Evolutionary conservation across 2,888 invertebrate genomes (phyloP), one percentile per base, ranked within the genome.

Genomic region (Noctua janthe): DNA sequence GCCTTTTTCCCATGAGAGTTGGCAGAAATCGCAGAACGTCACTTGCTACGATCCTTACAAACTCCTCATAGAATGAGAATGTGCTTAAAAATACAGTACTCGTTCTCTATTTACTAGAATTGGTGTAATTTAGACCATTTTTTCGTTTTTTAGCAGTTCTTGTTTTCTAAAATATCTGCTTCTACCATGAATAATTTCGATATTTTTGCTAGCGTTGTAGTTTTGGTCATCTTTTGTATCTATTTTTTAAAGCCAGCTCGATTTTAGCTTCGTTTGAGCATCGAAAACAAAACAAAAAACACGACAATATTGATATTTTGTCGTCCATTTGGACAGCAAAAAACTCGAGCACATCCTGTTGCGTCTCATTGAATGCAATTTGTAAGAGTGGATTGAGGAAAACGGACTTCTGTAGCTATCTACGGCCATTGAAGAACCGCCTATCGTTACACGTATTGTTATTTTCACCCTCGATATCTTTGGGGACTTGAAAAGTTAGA

Each of bases 321-420:
- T 73, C 56, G n/a, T 71, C 47, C 59, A 71, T 78, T 85, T 10
- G n/a, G 11, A 13, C 59, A 59, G 15, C 43, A 70, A 74, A 43
- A 70, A 35, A 29, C 11, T 56, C 11, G 8, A 56, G 29, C 11
- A 17, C 49, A 69, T 76, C 74, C 78, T 88, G 78, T 86, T 82
- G 78, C 86, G 71, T 79, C 76, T 88, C 86, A 82, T 76, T 82
- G 78, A 74, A 82, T 82, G 76, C 83, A 86, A 86, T 86, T 86
- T 82, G 82, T 88, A 69, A 67, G 59, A 75, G 59, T 39, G 29
- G 67, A 78, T 86, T 88, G 88, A 88, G 88, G 86, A 88, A 86
- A 86, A 88, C 13, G 15, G 49, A 47, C 29, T 66, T 49, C 49
- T 59, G 70, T 76, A 29, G 74, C 66, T 72, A 76, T 72, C 47